Evolutionary conservation across 2,113 vertebrate species (phyloP).

Genomic region (cat (Felis catus)): F.catus_Fca126_mat1.0 CM031423.1:22293501-22294000

Average conservation of each 20-base stretch:
- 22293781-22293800: not conserved
- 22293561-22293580: not conserved
- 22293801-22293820: not conserved
- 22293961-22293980: not conserved
- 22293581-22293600: not conserved
- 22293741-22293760: not conserved
- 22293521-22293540: not conserved
- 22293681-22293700: not conserved
- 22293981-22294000: not conserved
- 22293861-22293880: fast-evolving
- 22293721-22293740: not conserved
- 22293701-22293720: not conserved
- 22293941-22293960: not conserved
- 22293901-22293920: not conserved
- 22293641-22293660: too few relatives aligned
- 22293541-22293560: too few relatives aligned
- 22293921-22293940: not conserved
- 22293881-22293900: not conserved
- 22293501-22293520: not conserved
- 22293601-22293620: not conserved
- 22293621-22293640: not conserved
- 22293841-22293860: fast-evolving
- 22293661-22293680: not conserved
- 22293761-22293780: not conserved
- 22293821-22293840: not conserved